phyloP scores from a whole-genome alignment of 1,140 invertebrate species.

The Drosophila micromelanica region DNA sequence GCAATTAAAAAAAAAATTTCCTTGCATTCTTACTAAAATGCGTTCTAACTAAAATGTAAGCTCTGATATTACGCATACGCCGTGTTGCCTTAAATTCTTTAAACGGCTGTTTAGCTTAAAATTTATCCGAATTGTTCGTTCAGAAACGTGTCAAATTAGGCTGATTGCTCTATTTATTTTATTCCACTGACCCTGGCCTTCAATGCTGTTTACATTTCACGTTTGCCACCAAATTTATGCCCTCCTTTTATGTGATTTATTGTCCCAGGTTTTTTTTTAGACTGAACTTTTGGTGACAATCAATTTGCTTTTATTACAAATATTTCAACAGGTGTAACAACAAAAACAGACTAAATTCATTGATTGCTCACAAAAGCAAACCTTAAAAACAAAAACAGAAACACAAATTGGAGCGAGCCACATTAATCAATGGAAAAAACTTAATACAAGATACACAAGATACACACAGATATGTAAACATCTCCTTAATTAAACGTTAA shows the following conservation, averaged over 20 bases:
- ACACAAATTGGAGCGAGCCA: slow-evolving; percentile 51
- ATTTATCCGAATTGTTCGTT: neutral
- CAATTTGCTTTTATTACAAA: slow-evolving; percentile 56
- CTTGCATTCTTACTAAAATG: no score
- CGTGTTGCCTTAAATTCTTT: neutral
- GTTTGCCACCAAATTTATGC: slow-evolving; percentile 40
- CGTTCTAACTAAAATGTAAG: no score
- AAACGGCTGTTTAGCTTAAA: neutral
- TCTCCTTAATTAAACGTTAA: slow-evolving; percentile 56
- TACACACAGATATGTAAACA: slow-evolving; percentile 31
- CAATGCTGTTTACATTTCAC: slow-evolving; percentile 6
- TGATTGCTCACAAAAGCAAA: slow-evolving; percentile 30
- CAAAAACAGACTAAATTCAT: slow-evolving; percentile 52
- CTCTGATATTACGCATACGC: slow-evolving; percentile 7
- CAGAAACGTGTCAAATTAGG: neutral
- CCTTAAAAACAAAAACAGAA: slow-evolving; percentile 15
- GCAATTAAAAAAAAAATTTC: no score
- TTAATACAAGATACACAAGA: slow-evolving; percentile 18
- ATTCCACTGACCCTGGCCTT: slow-evolving; percentile 61
- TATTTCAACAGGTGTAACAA: slow-evolving; percentile 60
- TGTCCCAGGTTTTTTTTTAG: slow-evolving; percentile 1
- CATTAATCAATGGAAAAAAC: slow-evolving; percentile 54
- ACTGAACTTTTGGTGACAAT: slow-evolving; percentile 50
- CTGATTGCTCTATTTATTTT: slow-evolving; percentile 20
- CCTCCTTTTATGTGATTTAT: slow-evolving; percentile 57